Percentiles rank a stretch among this genome's conserved stretches.
These are phyloP conservation scores for Apocheima hispidaria DNA, from an alignment of 2,888 invertebrate species.

Conservation along the genomic window DNA sequence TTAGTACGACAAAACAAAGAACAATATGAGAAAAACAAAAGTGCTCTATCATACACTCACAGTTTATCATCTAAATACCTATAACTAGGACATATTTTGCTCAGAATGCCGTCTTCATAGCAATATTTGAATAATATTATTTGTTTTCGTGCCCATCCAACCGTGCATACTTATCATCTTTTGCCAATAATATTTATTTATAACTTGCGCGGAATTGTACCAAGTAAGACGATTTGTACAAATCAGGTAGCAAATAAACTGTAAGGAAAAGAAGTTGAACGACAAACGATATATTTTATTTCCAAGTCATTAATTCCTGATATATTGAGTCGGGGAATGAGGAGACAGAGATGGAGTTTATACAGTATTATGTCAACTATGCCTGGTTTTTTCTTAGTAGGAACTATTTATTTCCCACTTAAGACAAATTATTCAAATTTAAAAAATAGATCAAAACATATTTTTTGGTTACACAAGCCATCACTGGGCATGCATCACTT, in stretches of 20 bases:
- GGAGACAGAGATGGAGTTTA: slow-evolving; percentile 38
- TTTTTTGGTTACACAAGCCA: too few relatives aligned
- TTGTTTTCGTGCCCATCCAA: slow-evolving; percentile 27
- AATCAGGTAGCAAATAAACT: slow-evolving; percentile 69
- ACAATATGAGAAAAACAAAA: slow-evolving; percentile 11
- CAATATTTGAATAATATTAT: slow-evolving; percentile 34
- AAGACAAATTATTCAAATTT: background rate
- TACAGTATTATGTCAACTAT: slow-evolving; percentile 7
- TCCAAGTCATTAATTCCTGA: slow-evolving; percentile 76
- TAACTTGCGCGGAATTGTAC: slow-evolving; percentile 45
- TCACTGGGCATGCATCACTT: too few relatives aligned
- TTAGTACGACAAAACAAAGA: background rate
- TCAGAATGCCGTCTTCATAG: slow-evolving; percentile 16
- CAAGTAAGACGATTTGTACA: slow-evolving; percentile 59
- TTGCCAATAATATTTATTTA: slow-evolving; percentile 25
- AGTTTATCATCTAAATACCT: slow-evolving; percentile 13
- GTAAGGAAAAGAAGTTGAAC: slow-evolving; percentile 63
- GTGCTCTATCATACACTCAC: slow-evolving; percentile 9
- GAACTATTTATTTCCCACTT: too few relatives aligned
- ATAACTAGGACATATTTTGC: slow-evolving; percentile 20
- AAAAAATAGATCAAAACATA: too few relatives aligned
- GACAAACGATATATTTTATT: slow-evolving; percentile 74
- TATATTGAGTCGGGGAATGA: slow-evolving; percentile 65
- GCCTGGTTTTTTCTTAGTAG: background rate
- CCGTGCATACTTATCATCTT: slow-evolving; percentile 26